Evolutionary conservation across 2,888 invertebrate genomes (phyloP).

Genomic region (Callyntrura sp.): DNA sequence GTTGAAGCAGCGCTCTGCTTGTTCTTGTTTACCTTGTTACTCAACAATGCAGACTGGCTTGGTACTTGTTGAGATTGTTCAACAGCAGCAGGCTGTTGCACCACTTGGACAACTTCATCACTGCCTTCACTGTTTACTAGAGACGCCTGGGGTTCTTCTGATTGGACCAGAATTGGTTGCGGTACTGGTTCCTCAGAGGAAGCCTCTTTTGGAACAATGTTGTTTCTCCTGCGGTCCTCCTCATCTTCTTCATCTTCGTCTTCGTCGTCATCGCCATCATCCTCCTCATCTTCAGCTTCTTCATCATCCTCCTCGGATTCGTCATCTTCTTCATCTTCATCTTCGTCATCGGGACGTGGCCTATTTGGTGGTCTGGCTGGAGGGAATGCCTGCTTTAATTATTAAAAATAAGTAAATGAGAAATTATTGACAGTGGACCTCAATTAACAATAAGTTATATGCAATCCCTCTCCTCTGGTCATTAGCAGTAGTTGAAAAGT

Average conservation of each 20-base stretch:
- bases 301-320: slow-evolving; percentile 68
- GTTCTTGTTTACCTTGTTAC: slow-evolving; percentile 67
- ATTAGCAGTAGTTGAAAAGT: neutral
- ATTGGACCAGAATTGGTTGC: slow-evolving; percentile 9
- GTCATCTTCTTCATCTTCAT: slow-evolving; percentile 74
- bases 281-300: slow-evolving; percentile 66
- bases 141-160: slow-evolving; percentile 50
- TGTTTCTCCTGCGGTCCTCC: slow-evolving; percentile 67
- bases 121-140: neutral
- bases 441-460: too few species aligned
- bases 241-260: slow-evolving; percentile 73
- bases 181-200: slow-evolving; percentile 50
- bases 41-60: slow-evolving; percentile 62
- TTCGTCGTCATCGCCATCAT: slow-evolving; percentile 71
- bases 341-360: slow-evolving; percentile 70
- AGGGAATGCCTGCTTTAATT: slow-evolving; percentile 77
- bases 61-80: neutral
- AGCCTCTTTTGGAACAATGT: slow-evolving; percentile 57
- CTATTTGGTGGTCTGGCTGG: slow-evolving; percentile 68
- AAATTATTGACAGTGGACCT: neutral
- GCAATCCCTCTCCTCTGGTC: too few species aligned
- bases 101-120: slow-evolving; percentile 31
- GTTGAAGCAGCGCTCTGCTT: slow-evolving; percentile 34
- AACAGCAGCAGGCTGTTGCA: neutral
- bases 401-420: neutral